Conservation (phyloP, 2,113 vertebrate species). For the Rhipidura dahli region DNA sequence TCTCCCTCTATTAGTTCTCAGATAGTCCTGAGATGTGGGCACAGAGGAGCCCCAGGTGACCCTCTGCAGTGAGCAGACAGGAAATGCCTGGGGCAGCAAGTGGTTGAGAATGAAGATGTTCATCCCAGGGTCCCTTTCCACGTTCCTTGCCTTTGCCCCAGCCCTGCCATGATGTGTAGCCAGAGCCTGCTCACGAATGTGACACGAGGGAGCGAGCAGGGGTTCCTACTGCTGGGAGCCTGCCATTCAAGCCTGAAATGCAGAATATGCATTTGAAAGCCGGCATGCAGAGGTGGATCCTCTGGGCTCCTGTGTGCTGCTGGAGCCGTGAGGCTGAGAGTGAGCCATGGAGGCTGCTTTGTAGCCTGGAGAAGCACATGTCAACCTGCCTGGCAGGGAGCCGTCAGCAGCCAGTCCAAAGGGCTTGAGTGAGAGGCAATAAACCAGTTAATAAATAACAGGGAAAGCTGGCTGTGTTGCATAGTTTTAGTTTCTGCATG, state of each 20-base stretch:
- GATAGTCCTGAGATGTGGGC: not conserved
- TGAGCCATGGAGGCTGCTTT: fast-evolving
- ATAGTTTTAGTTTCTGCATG: not conserved
- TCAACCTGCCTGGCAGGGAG: not conserved
- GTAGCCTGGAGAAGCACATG: not conserved
- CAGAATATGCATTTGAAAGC: not conserved
- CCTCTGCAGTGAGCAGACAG: not conserved
- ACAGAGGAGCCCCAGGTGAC: not conserved
- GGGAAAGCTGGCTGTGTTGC: not conserved
- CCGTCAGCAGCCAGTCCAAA: not conserved
- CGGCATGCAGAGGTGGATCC: not conserved
- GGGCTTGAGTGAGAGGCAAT: not conserved
- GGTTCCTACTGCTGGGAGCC: not conserved
- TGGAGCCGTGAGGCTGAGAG: fast-evolving
- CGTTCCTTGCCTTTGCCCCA: not conserved
- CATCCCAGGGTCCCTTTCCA: not conserved
- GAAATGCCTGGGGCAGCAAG: not conserved
- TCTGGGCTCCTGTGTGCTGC: fast-evolving
- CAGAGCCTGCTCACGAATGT: not conserved
- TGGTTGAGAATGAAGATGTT: not conserved
- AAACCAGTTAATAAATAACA: constrained; percentile 57
- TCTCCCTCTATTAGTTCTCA: not conserved
- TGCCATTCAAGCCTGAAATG: not conserved
- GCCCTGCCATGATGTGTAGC: not conserved
- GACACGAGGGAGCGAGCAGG: fast-evolving